These are phyloP conservation scores for Chaetodon trifascialis DNA, from an alignment of 2,113 vertebrate genomes.

Conservation along the genomic window DNA sequence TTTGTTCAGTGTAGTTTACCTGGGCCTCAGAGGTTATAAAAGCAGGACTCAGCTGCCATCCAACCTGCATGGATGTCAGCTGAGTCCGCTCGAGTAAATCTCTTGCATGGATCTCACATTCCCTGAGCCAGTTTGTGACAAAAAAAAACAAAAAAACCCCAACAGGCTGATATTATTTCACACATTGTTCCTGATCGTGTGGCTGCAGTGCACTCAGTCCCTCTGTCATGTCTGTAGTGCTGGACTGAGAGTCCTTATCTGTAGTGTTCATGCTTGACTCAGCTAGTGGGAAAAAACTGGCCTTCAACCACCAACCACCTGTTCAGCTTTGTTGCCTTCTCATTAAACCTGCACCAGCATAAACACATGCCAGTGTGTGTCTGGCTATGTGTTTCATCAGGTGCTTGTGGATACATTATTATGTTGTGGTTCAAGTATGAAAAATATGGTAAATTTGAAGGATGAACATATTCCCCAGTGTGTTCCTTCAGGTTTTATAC, in stretches of 20 bases:
- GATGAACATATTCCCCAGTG: no score
- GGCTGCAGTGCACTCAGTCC: slow-evolving; percentile 1
- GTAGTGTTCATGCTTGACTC: slow-evolving; percentile 24
- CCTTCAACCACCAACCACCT: slow-evolving; percentile 19
- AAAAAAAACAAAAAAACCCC: no score
- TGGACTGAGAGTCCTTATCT: slow-evolving; percentile 26
- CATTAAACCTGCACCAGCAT: no score
- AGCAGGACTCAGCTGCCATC: not conserved
- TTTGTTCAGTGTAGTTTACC: no score
- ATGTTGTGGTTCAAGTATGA: no score
- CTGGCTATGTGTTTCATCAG: no score
- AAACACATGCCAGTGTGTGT: no score
- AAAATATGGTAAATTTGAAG: no score
- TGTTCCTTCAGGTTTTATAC: no score
- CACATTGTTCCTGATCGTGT: slow-evolving; percentile 15
- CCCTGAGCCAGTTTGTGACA: not conserved
- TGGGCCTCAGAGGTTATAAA: no score
- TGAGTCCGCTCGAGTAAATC: not conserved
- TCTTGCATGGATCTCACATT: not conserved
- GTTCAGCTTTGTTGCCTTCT: slow-evolving; percentile 17
- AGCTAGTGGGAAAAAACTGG: slow-evolving; percentile 13
- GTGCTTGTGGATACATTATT: no score
- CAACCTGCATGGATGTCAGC: not conserved
- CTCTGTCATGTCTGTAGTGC: slow-evolving; percentile 7
- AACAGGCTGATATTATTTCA: not conserved